Percentiles rank a stretch among this genome's conserved stretches.
Evolutionary conservation across 2,888 invertebrate genomes (phyloP).

Genomic region (Drosophila recens): DNA sequence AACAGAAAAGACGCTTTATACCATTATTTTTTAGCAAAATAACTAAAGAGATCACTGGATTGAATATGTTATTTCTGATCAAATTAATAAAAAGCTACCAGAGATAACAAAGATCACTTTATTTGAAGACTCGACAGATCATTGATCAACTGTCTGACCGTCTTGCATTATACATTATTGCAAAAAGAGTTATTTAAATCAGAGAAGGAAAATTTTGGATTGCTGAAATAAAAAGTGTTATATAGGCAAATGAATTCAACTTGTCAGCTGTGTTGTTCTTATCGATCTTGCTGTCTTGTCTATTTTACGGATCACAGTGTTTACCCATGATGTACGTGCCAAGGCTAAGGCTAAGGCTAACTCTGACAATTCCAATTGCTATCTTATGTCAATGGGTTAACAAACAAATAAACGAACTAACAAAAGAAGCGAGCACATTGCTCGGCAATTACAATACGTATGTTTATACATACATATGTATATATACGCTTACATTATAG

Average conservation of each 20-base stretch:
- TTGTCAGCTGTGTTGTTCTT: background rate
- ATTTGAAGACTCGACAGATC: background rate
- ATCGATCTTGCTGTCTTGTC: conserved; percentile 4
- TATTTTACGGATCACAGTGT: conserved; percentile 14
- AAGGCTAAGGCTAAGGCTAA: conserved; percentile 38
- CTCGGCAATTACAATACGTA: conserved; percentile 17
- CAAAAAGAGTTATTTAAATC: background rate
- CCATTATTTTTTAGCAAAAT: background rate
- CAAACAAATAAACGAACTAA: conserved; percentile 49
- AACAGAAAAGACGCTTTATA: background rate
- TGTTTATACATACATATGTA: background rate
- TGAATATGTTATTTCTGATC: background rate
- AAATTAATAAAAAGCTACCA: background rate
- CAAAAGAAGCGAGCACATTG: conserved; percentile 44
- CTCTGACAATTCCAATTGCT: conserved; percentile 36
- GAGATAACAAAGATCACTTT: background rate
- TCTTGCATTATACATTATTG: background rate
- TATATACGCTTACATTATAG: conserved; percentile 46
- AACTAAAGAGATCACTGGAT: background rate
- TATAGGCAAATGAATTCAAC: background rate
- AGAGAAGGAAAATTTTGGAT: too few species aligned
- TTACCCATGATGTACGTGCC: conserved; percentile 44
- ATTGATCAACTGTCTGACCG: background rate
- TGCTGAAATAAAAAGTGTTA: background rate
- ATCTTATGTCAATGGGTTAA: conserved; percentile 62